These are phyloP conservation scores for Helarctos malayanus DNA, from an alignment of 2,797 vertebrate genomes.

Conservation along the genomic window DNA sequence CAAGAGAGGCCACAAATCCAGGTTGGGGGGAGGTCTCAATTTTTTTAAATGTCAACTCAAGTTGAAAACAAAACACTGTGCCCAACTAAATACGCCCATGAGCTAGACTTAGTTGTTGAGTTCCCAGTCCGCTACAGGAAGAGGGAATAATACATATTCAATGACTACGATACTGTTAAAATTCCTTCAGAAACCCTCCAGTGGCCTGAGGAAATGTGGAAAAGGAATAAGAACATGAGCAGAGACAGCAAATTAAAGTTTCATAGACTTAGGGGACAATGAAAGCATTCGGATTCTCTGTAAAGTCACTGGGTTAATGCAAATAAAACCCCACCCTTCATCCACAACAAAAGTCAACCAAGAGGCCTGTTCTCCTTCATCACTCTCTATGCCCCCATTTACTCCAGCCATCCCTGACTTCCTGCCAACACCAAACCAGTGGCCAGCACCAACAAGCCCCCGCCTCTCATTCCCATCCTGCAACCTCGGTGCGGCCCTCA, in stretches of 20 bases:
- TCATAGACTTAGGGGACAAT: background rate
- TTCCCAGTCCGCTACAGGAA: background rate
- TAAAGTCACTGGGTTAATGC: background rate
- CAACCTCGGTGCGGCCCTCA: too few relatives aligned
- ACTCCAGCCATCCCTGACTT: background rate
- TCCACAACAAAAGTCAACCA: background rate
- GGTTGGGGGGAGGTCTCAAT: background rate
- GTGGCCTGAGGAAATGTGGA: background rate
- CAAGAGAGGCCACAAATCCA: background rate
- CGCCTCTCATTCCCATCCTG: background rate
- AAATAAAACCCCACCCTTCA: background rate
- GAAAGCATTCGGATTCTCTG: conserved; percentile 16
- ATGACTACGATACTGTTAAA: background rate
- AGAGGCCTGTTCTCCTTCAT: background rate
- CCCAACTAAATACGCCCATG: background rate
- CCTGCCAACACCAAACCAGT: background rate
- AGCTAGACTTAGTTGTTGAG: background rate
- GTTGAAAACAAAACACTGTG: conserved; percentile 31
- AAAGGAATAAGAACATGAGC: background rate
- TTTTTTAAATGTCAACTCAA: conserved; percentile 15
- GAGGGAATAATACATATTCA: background rate
- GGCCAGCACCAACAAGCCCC: background rate
- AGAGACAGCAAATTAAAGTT: conserved; percentile 37
- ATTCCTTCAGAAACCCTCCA: background rate
- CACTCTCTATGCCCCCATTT: background rate